phyloP scores from a whole-genome alignment of 2,888 invertebrate genomes.

The Drosophila phalerata region DNA sequence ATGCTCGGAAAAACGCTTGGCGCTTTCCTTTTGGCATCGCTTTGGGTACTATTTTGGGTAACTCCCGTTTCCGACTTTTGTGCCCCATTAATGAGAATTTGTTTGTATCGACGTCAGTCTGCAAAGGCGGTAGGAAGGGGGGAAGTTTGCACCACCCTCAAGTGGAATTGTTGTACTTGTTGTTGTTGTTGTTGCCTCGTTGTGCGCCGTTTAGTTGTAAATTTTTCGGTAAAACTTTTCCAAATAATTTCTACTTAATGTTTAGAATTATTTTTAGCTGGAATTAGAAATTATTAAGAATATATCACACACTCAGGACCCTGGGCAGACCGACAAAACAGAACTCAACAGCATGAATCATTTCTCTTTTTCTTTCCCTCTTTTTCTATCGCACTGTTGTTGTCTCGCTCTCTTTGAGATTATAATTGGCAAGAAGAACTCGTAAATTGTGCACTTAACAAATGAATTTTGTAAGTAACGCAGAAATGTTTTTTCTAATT shows the following conservation, averaged over 20 bases:
- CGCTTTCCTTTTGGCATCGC: slow-evolving; percentile 52
- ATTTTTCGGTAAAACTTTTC: slow-evolving; percentile 81
- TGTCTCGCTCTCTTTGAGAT: slow-evolving; percentile 14
- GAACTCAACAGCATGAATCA: slow-evolving; percentile 52
- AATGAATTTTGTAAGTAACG: slow-evolving; percentile 61
- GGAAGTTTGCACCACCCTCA: slow-evolving; percentile 14
- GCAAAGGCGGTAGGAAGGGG: slow-evolving; percentile 2
- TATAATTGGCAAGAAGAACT: slow-evolving; percentile 59
- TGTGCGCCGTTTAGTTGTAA: slow-evolving; percentile 73
- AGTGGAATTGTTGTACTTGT: neutral
- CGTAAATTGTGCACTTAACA: slow-evolving; percentile 72
- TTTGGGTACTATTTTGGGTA: slow-evolving; percentile 63
- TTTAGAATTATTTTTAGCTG: slow-evolving; percentile 81
- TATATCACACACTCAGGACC: slow-evolving; percentile 65
- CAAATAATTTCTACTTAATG: slow-evolving; percentile 84
- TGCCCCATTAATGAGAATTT: slow-evolving; percentile 83
- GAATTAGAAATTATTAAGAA: slow-evolving; percentile 82
- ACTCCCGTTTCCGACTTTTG: slow-evolving; percentile 53
- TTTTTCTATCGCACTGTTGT: neutral
- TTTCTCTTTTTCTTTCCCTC: slow-evolving; percentile 7
- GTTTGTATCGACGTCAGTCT: slow-evolving; percentile 81
- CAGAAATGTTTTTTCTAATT: slow-evolving; percentile 28
- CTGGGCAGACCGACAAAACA: slow-evolving; percentile 26
- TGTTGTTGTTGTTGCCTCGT: slow-evolving; percentile 9
- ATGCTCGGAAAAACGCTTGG: slow-evolving; percentile 66